Evolutionary conservation across 2,888 invertebrate species (phyloP).

Genomic region (Agrenia bidenticulata): DNA sequence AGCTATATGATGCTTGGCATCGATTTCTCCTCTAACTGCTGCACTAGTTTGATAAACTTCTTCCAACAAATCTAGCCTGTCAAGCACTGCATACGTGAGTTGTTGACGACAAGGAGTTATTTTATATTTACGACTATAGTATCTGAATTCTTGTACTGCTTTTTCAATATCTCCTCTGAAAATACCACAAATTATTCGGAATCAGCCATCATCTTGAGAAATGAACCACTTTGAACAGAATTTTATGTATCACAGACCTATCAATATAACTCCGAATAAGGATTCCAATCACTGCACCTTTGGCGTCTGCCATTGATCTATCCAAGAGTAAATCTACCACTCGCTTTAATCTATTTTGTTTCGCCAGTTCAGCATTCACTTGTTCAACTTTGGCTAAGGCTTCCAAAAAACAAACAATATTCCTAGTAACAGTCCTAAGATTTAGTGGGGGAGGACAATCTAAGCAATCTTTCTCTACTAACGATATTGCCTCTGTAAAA

Average conservation of each 20-base stretch:
- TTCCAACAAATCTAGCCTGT: slow-evolving; percentile 26
- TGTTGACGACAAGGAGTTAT: slow-evolving; percentile 30
- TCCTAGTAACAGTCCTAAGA: slow-evolving; percentile 27
- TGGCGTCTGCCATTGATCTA: slow-evolving; percentile 20
- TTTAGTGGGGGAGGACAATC: neutral
- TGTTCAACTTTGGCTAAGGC: slow-evolving; percentile 19
- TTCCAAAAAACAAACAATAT: slow-evolving; percentile 32
- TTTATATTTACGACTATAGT: slow-evolving; percentile 20
- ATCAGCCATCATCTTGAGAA: neutral
- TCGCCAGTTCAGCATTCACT: neutral
- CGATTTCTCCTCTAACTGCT: slow-evolving; percentile 15
- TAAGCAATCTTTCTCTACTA: slow-evolving; percentile 7
- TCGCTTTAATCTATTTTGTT: slow-evolving; percentile 8
- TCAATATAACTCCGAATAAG: slow-evolving; percentile 30
- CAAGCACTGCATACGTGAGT: slow-evolving; percentile 32
- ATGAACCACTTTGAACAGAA: no score
- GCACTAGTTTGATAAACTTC: slow-evolving; percentile 22
- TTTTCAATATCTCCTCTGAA: slow-evolving; percentile 21
- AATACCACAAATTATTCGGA: neutral
- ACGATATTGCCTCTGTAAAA: neutral
- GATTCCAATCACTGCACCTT: slow-evolving; percentile 27
- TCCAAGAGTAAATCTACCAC: slow-evolving; percentile 25
- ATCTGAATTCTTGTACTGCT: slow-evolving; percentile 30
- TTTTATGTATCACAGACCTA: no score
- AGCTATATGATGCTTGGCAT: slow-evolving; percentile 32